Base-by-base conservation (phyloP, 1,140 invertebrate genomes). In the Saccostrea glomerata region DNA sequence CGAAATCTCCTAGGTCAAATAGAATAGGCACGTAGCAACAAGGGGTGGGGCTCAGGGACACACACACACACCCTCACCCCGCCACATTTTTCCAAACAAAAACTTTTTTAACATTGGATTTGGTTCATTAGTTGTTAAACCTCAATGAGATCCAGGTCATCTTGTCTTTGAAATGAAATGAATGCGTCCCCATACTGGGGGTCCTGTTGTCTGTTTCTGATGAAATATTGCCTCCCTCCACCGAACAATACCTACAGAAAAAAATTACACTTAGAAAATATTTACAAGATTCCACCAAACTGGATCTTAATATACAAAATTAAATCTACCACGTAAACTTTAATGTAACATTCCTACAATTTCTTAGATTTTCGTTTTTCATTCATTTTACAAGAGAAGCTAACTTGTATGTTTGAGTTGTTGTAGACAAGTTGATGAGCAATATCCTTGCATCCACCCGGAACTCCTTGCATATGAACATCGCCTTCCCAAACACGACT, bases 401-500 rank as follows among this genome's bases (percentile, higher is more conserved):
- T 82, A 25, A 93, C 92, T 87, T 89, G 85, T 11, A 93, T 92
- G 84, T 90, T 55, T 9, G 60, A 66, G 63, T 90, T 91, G 70
- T 92, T 89, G 30, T 86, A 77, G 15, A 92, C 66, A 5, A 95
- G 91, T 85, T 94, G 94, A 1, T 86, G 55, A 55, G 95, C 95
- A 55, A 96, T 95, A 86, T 96, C 95, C 30, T 89, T 92, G 70
- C 91, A 93, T 25, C 87, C 86, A 63, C 87, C 66, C 23, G 83
- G 73, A n/a, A 89, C 77, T n/a, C 91, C 85, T 12, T 86, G 56
- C 36, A 92, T 83, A 56, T 92, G 89, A 20, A 86, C 87, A 82
- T 94, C 93, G 66, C 86, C 89, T 89, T 95, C 94, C 94, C 94
- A 95, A 84, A 94, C 82, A 30, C 95, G 83, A 60, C 97, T 95